phyloP scores from a whole-genome alignment of 2,797 vertebrate species.

The Melanotaenia maccullochi region DNA sequence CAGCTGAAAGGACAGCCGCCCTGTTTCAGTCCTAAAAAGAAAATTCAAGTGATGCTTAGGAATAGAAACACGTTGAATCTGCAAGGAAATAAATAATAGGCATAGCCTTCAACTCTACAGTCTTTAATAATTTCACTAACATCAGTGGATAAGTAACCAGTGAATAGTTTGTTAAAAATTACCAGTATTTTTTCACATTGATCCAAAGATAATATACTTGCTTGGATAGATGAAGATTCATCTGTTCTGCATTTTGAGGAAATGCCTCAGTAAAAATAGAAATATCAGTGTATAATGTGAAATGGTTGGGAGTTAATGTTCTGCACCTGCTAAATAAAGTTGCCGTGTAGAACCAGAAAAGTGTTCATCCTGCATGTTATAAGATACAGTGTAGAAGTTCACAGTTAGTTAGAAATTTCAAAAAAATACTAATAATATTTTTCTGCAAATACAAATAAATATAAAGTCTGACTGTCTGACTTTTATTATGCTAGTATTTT shows the following conservation, averaged over 20 bases:
- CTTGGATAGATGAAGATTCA: neutral
- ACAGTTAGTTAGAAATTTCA: too few species aligned
- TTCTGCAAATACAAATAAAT: too few species aligned
- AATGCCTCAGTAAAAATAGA: neutral
- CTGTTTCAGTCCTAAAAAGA: slow-evolving; percentile 55
- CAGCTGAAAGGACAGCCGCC: slow-evolving; percentile 57
- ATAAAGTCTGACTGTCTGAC: too few species aligned
- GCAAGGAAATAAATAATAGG: slow-evolving; percentile 4
- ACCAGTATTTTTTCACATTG: neutral
- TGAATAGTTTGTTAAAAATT: neutral
- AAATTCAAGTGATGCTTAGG: slow-evolving; percentile 52
- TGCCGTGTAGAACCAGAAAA: too few species aligned
- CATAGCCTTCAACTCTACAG: neutral
- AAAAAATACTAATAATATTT: too few species aligned
- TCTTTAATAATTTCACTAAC: neutral
- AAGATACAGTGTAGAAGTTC: too few species aligned
- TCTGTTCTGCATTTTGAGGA: too few species aligned
- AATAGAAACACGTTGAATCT: slow-evolving; percentile 14
- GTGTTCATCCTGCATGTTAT: too few species aligned
- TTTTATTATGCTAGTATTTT: too few species aligned
- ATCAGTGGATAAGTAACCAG: neutral
- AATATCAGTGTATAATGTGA: neutral
- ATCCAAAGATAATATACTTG: neutral
- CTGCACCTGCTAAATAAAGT: too few species aligned
- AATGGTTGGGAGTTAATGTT: neutral